phyloP scores from a whole-genome alignment of 2,888 invertebrate species.

The Apamea monoglypha region DNA sequence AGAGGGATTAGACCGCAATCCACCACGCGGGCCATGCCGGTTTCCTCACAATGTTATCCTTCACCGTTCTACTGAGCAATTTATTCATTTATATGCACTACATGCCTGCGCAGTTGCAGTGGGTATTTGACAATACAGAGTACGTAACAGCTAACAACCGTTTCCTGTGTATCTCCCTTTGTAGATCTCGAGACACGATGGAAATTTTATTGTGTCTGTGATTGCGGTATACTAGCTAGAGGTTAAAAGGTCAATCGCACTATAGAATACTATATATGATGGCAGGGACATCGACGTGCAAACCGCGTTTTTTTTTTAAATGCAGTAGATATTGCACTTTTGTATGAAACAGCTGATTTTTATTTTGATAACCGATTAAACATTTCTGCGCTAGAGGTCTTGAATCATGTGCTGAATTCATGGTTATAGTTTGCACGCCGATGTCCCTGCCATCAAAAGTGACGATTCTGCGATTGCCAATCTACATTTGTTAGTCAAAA shows the following conservation, averaged over 20 bases:
- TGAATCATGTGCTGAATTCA: background rate
- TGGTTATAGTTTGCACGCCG: background rate
- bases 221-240: slow-evolving; percentile 5
- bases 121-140: slow-evolving; percentile 33
- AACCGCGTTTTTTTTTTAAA: background rate
- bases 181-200: slow-evolving; percentile 22
- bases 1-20: background rate
- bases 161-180: slow-evolving; percentile 41
- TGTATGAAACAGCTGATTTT: background rate
- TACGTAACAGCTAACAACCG: slow-evolving; percentile 40
- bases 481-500: background rate
- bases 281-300: background rate
- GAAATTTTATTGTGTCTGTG: slow-evolving; percentile 14
- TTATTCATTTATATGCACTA: slow-evolving; percentile 36
- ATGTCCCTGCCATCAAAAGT: background rate
- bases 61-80: slow-evolving; percentile 7
- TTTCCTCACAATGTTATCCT: slow-evolving; percentile 30
- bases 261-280: background rate
- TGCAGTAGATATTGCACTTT: background rate
- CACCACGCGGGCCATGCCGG: background rate
- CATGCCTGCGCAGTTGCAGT: slow-evolving; percentile 13
- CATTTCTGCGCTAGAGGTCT: no score
- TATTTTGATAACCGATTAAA: no score
- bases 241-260: background rate
- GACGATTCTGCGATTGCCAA: slow-evolving; percentile 1